phyloP scores from a whole-genome alignment of 2,888 invertebrate species.

The Papilio gigon region DNA sequence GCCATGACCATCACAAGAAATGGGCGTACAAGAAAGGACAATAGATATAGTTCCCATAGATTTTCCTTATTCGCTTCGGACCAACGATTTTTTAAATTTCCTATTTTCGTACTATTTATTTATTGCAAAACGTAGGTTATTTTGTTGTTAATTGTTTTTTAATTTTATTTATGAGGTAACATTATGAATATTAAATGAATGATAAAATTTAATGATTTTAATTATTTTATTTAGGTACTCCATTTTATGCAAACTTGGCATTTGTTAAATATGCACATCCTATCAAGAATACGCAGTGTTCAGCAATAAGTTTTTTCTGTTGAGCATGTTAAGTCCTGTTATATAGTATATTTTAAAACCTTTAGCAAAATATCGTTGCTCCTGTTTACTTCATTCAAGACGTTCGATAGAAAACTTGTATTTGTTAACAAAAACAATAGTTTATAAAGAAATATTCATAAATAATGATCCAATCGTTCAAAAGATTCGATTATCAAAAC shows the following conservation, averaged over 20 bases:
- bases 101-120: slow-evolving; percentile 30
- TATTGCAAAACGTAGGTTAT: slow-evolving; percentile 30
- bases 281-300: too few relatives aligned
- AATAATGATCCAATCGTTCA: not conserved
- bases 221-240: too few relatives aligned
- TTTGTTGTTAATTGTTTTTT: slow-evolving; percentile 23
- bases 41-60: slow-evolving; percentile 47
- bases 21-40: slow-evolving; percentile 86
- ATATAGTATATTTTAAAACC: not conserved
- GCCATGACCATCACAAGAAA: slow-evolving; percentile 90
- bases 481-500: not conserved
- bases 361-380: not conserved
- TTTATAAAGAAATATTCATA: not conserved
- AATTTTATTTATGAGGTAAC: slow-evolving; percentile 4
- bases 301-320: not conserved
- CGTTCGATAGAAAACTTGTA: not conserved
- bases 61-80: slow-evolving; percentile 1
- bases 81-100: slow-evolving; percentile 21
- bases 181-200: slow-evolving; percentile 9
- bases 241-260: not conserved
- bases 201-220: not conserved
- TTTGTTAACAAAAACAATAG: not conserved
- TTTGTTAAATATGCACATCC: too few relatives aligned
- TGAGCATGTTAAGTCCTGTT: not conserved
- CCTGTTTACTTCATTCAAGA: not conserved